These are phyloP conservation scores for Sturnira hondurensis DNA, from an alignment of 2,113 vertebrate genomes.

Conservation along the genomic window DNA sequence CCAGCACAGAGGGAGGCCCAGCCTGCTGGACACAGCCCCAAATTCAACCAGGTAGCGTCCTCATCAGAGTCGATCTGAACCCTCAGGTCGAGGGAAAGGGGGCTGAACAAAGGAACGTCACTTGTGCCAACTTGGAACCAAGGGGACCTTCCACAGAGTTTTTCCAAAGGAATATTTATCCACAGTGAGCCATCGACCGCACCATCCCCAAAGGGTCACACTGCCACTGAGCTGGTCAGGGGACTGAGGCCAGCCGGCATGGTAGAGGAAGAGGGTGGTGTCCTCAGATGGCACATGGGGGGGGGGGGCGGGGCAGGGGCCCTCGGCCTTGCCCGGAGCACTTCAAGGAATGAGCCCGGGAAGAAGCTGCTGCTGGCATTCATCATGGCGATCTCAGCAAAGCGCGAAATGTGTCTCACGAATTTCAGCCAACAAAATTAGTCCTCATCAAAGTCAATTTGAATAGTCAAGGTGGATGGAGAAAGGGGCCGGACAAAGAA, in stretches of 20 bases:
- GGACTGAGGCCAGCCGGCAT: fast-evolving
- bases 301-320: neutral
- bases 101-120: neutral
- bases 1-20: fast-evolving
- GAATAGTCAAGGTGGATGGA: conserved; percentile 19
- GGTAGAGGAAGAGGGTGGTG: fast-evolving
- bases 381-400: conserved; percentile 39
- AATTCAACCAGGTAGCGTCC: neutral
- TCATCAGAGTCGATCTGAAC: neutral
- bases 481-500: neutral
- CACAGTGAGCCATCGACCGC: fast-evolving
- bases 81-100: neutral
- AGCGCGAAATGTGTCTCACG: neutral
- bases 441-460: conserved; percentile 59
- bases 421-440: conserved; percentile 48
- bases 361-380: conserved; percentile 3
- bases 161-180: neutral
- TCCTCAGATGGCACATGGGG: fast-evolving
- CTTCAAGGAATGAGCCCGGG: conserved; percentile 12
- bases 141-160: neutral
- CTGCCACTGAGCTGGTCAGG: fast-evolving
- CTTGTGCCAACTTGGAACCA: neutral
- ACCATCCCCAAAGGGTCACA: fast-evolving
- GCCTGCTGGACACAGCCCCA: neutral
- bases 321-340: neutral